A percentile compares a stretch with the other conserved stretches of the same genome.
These are phyloP conservation scores for Lineus longissimus DNA, from an alignment of 1,140 invertebrate genomes.

Conservation along the genomic window DNA sequence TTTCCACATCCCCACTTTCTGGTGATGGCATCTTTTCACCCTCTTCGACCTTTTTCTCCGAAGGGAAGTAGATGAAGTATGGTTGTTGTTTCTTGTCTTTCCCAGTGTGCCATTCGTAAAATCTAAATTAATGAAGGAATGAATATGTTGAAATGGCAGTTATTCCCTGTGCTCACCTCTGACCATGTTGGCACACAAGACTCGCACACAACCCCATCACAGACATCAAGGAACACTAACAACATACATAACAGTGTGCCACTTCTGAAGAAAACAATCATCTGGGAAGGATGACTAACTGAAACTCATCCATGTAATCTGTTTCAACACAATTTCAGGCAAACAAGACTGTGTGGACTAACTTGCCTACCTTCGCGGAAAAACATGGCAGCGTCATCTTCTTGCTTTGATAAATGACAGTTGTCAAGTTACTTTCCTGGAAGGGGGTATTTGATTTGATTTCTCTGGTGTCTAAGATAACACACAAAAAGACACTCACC, in stretches of 20 bases:
- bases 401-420: too few relatives aligned
- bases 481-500: constrained; percentile 44
- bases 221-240: too few relatives aligned
- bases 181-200: neutral
- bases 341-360: too few relatives aligned
- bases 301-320: neutral
- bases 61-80: constrained; percentile 70
- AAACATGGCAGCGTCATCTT: too few relatives aligned
- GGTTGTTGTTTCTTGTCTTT: constrained; percentile 68
- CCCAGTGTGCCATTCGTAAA: constrained; percentile 79
- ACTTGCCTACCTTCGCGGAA: too few relatives aligned
- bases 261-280: neutral
- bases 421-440: too few relatives aligned
- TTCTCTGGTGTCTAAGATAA: too few relatives aligned
- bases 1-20: neutral
- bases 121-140: constrained; percentile 47
- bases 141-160: neutral
- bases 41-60: constrained; percentile 37
- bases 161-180: neutral
- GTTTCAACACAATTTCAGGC: too few relatives aligned
- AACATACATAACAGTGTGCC: too few relatives aligned
- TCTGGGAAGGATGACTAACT: neutral
- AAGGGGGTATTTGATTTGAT: too few relatives aligned
- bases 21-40: neutral
- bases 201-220: neutral